Evolutionary conservation across 2,113 vertebrate species (phyloP).

Genomic region (Aythya baeri): DNA sequence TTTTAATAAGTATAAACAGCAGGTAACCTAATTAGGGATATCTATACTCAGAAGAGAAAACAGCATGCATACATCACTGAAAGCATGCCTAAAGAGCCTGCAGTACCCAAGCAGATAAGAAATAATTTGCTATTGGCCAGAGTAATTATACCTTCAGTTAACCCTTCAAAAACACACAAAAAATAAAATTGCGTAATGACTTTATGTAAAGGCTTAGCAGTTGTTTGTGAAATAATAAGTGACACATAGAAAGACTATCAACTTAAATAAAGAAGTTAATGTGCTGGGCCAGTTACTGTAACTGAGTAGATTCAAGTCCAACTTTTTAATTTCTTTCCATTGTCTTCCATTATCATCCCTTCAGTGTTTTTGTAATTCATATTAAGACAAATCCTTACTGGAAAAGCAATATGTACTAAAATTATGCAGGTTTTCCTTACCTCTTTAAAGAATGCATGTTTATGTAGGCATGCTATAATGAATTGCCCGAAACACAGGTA

Average conservation of each 20-base stretch:
- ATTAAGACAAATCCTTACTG: background rate
- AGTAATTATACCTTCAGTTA: background rate
- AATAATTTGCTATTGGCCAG: background rate
- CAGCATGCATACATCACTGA: background rate
- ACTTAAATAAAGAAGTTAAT: background rate
- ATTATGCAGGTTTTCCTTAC: background rate
- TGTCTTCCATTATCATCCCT: background rate
- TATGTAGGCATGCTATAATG: background rate
- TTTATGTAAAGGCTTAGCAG: background rate
- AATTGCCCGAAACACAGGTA: background rate
- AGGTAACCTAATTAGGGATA: background rate
- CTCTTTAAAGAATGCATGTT: background rate
- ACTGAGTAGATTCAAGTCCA: background rate
- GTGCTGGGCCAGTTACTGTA: rapidly evolving
- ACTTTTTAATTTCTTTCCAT: background rate
- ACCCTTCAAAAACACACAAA: background rate
- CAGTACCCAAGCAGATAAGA: background rate
- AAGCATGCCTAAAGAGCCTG: background rate
- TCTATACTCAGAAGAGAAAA: background rate
- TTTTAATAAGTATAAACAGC: background rate
- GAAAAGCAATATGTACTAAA: background rate
- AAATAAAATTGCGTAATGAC: background rate
- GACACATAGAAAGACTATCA: background rate
- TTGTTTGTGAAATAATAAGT: background rate
- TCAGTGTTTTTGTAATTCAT: background rate